Percentiles rank a stretch among this genome's conserved stretches.
These are phyloP conservation scores for Emydocephalus ijimae DNA, from an alignment of 2,113 vertebrate species.

Conservation along the genomic window DNA sequence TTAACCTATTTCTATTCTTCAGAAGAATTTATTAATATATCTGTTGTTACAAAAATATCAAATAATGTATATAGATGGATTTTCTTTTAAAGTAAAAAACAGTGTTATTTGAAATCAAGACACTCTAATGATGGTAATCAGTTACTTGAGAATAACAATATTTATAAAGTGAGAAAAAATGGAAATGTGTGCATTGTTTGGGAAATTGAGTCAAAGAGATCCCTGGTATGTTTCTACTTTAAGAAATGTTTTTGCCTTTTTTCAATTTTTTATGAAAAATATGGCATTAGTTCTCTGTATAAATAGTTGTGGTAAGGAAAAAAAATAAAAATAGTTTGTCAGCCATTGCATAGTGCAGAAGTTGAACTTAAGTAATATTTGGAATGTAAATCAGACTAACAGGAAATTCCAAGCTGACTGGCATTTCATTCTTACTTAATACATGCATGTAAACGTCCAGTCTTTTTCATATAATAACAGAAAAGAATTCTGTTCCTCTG, in stretches of 20 bases:
- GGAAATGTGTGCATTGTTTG: neutral
- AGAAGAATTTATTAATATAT: neutral
- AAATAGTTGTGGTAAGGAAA: slow-evolving; percentile 11
- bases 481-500: neutral
- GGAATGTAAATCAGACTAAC: slow-evolving; percentile 3
- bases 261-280: accelerated
- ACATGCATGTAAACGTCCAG: neutral
- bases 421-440: neutral
- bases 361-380: neutral
- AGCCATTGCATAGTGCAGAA: slow-evolving; percentile 1
- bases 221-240: neutral
- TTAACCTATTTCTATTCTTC: neutral
- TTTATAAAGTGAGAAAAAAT: neutral
- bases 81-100: neutral
- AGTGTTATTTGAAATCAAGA: neutral
- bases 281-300: accelerated
- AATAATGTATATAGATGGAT: neutral
- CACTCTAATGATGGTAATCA: neutral
- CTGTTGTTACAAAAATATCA: neutral
- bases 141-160: neutral
- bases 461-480: neutral
- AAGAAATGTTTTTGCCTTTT: neutral
- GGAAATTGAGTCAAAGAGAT: neutral
- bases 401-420: slow-evolving; percentile 6
- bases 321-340: slow-evolving; percentile 39